Percentiles rank a stretch among this genome's conserved stretches.
phyloP scores from a whole-genome alignment of 2,888 invertebrate genomes.

The Synanthedon formicaeformis region DNA sequence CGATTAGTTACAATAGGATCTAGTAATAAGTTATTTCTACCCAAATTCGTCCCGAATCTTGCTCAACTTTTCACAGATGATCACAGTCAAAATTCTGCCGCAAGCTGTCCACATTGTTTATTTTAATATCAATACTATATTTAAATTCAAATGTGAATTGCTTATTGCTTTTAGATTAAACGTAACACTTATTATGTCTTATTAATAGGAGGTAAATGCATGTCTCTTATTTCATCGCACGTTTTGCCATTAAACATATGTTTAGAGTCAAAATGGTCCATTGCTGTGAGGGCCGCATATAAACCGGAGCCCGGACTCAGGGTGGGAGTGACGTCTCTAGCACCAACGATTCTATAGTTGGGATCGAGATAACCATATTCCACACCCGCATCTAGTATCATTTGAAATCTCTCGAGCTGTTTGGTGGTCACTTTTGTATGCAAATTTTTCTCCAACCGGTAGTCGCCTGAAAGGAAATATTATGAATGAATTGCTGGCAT shows the following conservation, averaged over 20 bases:
- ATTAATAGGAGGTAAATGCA: background rate
- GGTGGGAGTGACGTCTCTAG: constrained; percentile 28
- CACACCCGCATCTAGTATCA: constrained; percentile 37
- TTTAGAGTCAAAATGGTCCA: constrained; percentile 30
- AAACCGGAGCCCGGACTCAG: constrained; percentile 44
- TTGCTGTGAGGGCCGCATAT: constrained; percentile 27
- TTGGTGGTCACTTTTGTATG: constrained; percentile 27
- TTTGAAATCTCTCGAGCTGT: constrained; percentile 28
- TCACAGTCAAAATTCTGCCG: too few species aligned
- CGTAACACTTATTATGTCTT: background rate
- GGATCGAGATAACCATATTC: constrained; percentile 27
- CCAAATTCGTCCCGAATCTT: too few species aligned
- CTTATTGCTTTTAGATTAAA: too few species aligned
- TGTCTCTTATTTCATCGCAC: constrained; percentile 16
- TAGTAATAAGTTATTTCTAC: too few species aligned
- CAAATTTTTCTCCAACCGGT: constrained; percentile 28
- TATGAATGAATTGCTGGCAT: too few species aligned
- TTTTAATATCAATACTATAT: too few species aligned
- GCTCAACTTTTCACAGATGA: too few species aligned
- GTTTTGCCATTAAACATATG: constrained; percentile 19
- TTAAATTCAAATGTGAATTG: too few species aligned
- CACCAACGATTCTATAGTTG: constrained; percentile 35
- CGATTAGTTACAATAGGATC: too few species aligned
- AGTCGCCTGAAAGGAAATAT: constrained; percentile 36
- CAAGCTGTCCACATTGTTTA: too few species aligned